phyloP scores from a whole-genome alignment of 2,888 invertebrate genomes.

The Metellina segmentata region DNA sequence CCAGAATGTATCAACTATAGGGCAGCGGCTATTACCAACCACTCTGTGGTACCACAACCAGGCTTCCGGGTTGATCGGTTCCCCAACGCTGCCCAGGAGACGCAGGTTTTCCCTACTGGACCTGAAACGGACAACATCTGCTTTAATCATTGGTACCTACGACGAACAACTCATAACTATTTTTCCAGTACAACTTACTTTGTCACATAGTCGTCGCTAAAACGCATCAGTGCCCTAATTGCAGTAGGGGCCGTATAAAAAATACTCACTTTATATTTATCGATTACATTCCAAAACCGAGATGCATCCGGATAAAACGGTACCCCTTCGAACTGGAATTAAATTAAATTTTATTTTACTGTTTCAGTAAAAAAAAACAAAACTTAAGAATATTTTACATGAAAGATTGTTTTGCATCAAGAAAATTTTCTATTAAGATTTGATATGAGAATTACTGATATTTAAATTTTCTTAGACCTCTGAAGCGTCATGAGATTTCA shows the following conservation, averaged over 20 bases:
- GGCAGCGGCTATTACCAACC: conserved; percentile 83
- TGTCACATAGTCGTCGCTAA: conserved; percentile 91
- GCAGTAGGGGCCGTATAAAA: conserved; percentile 99
- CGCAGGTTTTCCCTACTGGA: conserved; percentile 86
- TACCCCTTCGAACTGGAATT: conserved; percentile 93
- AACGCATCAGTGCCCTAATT: conserved; percentile 96
- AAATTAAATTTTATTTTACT: neutral
- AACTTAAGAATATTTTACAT: too few species aligned
- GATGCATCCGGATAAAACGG: conserved; percentile 97
- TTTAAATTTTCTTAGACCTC: too few species aligned
- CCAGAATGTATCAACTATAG: conserved; percentile 99
- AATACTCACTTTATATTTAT: conserved; percentile 96
- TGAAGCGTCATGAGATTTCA: too few species aligned
- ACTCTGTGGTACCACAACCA: conserved; percentile 95
- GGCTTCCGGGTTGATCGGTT: conserved; percentile 99
- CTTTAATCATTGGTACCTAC: neutral
- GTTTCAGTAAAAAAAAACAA: neutral
- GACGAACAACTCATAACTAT: neutral
- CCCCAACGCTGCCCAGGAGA: conserved; percentile 97
- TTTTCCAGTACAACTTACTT: conserved; percentile 82
- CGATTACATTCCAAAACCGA: conserved; percentile 94
- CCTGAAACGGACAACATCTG: conserved; percentile 81
- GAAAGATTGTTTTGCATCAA: too few species aligned
- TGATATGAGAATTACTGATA: too few species aligned
- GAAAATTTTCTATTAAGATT: too few species aligned